These are phyloP conservation scores for Ladona fulva DNA, from an alignment of 1,140 invertebrate genomes.

Conservation along the genomic window DNA sequence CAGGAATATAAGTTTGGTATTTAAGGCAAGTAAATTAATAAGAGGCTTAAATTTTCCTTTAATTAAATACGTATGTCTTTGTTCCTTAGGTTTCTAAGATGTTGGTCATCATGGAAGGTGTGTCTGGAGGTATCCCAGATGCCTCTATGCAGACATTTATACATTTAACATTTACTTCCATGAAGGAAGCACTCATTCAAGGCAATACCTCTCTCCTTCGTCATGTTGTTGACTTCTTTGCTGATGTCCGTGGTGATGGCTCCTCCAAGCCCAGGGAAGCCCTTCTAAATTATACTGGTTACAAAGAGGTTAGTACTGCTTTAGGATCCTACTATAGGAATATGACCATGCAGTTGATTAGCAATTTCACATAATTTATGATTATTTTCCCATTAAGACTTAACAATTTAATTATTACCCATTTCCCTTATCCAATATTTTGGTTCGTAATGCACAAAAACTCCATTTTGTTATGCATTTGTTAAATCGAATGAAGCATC, in stretches of 20 bases:
- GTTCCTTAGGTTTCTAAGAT: background rate
- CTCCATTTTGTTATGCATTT: too few species aligned
- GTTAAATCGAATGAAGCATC: too few species aligned
- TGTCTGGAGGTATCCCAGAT: background rate
- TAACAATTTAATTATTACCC: too few species aligned
- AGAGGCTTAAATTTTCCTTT: too few species aligned
- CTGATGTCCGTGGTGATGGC: background rate
- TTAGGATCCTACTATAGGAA: background rate
- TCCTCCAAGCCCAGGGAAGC: background rate
- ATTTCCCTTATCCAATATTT: too few species aligned
- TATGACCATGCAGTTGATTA: too few species aligned
- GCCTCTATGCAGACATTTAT: background rate
- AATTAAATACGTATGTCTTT: background rate
- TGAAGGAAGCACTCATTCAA: background rate
- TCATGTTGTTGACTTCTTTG: conserved; percentile 1
- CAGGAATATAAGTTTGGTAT: too few species aligned
- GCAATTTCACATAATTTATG: too few species aligned
- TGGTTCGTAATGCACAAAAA: too few species aligned
- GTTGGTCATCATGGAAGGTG: background rate
- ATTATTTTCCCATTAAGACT: too few species aligned
- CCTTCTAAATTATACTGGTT: background rate
- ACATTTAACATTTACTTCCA: background rate
- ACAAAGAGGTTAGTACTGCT: background rate
- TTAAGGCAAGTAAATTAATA: too few species aligned
- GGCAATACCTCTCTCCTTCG: background rate